These are phyloP conservation scores for Drosophila subquinaria DNA, from an alignment of 2,888 invertebrate species.

Conservation along the genomic window DNA sequence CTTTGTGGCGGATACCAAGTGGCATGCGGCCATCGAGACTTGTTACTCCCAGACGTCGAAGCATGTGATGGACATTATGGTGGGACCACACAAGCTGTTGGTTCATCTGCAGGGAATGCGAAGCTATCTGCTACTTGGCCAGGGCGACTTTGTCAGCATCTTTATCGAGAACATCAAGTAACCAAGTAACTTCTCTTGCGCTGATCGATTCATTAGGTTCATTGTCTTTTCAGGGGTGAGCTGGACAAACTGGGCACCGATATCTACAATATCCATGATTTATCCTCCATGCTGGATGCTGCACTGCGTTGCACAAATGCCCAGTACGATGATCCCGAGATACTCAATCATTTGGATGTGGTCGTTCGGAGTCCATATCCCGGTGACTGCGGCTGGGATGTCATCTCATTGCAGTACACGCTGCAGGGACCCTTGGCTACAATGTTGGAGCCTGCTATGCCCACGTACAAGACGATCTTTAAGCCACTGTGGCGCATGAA, in stretches of 20 bases:
- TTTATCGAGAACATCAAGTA: slow-evolving; percentile 96
- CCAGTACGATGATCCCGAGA: slow-evolving; percentile 96
- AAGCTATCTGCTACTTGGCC: slow-evolving; percentile 96
- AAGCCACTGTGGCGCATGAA: slow-evolving; percentile 85
- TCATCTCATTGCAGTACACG: slow-evolving; percentile 84
- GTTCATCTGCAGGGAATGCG: slow-evolving; percentile 96
- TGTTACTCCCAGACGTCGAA: slow-evolving; percentile 95
- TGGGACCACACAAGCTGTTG: slow-evolving; percentile 94
- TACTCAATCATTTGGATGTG: slow-evolving; percentile 94
- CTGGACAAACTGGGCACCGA: slow-evolving; percentile 94
- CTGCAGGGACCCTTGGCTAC: slow-evolving; percentile 85
- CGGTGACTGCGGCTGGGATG: slow-evolving; percentile 85
- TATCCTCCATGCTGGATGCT: slow-evolving; percentile 93
- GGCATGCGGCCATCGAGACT: slow-evolving; percentile 92
- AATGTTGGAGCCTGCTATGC: slow-evolving; percentile 85
- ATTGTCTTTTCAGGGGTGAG: slow-evolving; percentile 88
- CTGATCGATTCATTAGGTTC: not conserved
- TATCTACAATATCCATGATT: slow-evolving; percentile 94
- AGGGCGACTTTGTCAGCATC: slow-evolving; percentile 98
- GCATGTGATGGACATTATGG: slow-evolving; percentile 93
- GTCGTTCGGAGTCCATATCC: slow-evolving; percentile 87
- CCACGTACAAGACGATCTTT: slow-evolving; percentile 84
- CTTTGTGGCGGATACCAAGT: slow-evolving; percentile 90
- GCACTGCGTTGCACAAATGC: slow-evolving; percentile 97
- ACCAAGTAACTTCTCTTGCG: slow-evolving; percentile 1